Evolutionary conservation across 2,113 vertebrate genomes (phyloP).

Genomic region (Electrona antarctica): DNA sequence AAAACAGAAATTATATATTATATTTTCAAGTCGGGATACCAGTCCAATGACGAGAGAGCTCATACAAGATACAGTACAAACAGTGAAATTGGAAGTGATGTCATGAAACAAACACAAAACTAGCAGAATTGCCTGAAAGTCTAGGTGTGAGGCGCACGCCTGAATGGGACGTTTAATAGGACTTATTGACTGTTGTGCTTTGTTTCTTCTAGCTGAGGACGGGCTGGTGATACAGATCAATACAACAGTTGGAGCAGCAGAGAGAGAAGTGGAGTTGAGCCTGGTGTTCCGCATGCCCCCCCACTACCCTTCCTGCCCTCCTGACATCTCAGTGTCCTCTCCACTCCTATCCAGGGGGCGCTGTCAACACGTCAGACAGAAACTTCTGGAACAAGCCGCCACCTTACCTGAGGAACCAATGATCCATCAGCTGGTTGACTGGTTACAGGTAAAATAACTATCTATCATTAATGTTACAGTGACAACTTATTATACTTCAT

Average conservation of each 20-base stretch:
- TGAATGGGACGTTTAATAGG: not conserved
- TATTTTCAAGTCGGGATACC: too few species aligned
- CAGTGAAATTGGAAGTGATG: too few species aligned
- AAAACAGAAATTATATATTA: not conserved
- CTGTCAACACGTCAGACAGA: slow-evolving; percentile 47
- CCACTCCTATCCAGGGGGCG: slow-evolving; percentile 26
- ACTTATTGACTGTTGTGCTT: not conserved
- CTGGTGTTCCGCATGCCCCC: slow-evolving; percentile 48
- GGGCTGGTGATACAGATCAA: slow-evolving; percentile 50
- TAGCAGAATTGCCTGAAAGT: too few species aligned
- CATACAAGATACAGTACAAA: too few species aligned
- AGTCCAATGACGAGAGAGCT: too few species aligned
- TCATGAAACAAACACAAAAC: too few species aligned
- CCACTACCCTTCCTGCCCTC: slow-evolving; percentile 40
- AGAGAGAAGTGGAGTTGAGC: slow-evolving; percentile 10
- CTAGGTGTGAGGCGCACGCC: not conserved
- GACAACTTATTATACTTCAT: not conserved
- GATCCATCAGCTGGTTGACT: slow-evolving; percentile 49
- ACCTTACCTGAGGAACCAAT: slow-evolving; percentile 44
- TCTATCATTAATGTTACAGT: not conserved
- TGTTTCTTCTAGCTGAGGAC: slow-evolving; percentile 30
- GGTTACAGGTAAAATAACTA: slow-evolving; percentile 40
- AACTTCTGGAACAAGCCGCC: slow-evolving; percentile 46
- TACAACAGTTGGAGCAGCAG: slow-evolving; percentile 6
- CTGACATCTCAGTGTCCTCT: slow-evolving; percentile 55